Base-by-base conservation (phyloP, 2,797 vertebrate species). In the Gadopsis bispinosus region DNA sequence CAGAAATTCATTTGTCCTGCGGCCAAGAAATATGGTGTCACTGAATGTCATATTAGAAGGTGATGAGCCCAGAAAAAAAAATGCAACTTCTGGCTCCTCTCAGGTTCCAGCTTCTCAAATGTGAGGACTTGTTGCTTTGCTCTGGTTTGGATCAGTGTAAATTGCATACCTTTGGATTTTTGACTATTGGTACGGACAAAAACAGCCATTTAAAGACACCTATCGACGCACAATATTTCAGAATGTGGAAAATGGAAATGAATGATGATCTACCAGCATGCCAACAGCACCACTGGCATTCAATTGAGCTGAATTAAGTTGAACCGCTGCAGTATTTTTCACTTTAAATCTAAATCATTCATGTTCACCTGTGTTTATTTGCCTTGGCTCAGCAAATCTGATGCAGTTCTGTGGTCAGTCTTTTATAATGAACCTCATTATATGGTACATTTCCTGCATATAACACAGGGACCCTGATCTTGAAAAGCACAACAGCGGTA, bases 391-490 rank as follows among this genome's bases (percentile, higher is more conserved):
- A 65, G 39, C 35, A 68, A 60, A 67, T 61, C 56, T 7, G 13
- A 37, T 50, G 41, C 68, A 47, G 29, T 17, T 55, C 10, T 29
- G 19, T 35, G 47, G 7, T 45, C 31, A 58, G 12, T 66, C 41
- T 39, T 62, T 45, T 55, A 54, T 84, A 76, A 83, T 66, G 39
- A 78, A 77, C 62, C 65, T 87, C 63, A 70, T 84, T 85, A 85
- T 69, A 69, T 45, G 64, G 59, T 71, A 63, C 37, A 70, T 67
- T 53, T 83, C 29, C 50, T 51, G 16, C 43, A 58, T 16, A 9
- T 37, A 73, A 61, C 16, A 51, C 33, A 65, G 22, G 55, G 31
- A 74, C 48, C 20, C 37, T 60, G 64, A 77, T 77, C 51, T 35
- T 29, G 16, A 78, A 26, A 45, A 56, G 56, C 29, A 65, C 55